phyloP scores from a whole-genome alignment of 2,888 invertebrate genomes.

The Caenorhabditis sp. region DNA sequence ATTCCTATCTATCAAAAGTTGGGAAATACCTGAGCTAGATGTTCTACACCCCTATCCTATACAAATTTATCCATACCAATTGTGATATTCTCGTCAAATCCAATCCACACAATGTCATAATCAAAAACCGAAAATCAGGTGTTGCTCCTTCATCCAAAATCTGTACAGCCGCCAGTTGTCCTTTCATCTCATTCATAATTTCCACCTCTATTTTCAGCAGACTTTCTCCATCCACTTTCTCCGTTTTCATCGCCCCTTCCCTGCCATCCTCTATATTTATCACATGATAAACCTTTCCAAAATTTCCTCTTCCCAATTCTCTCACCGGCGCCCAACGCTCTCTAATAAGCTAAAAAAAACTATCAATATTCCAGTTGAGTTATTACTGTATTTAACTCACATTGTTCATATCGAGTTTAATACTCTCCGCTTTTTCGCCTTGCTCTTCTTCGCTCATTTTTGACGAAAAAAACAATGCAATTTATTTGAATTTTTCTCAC shows the following conservation, averaged over 20 bases:
- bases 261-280: slow-evolving; percentile 18
- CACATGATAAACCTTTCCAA: slow-evolving; percentile 39
- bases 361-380: background rate
- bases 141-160: slow-evolving; percentile 17
- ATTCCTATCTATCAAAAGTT: too few species aligned
- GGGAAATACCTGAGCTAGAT: too few species aligned
- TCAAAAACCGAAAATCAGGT: slow-evolving; percentile 17
- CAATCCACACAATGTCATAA: slow-evolving; percentile 42
- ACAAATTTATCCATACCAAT: background rate
- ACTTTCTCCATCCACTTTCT: slow-evolving; percentile 13
- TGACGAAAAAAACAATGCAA: background rate
- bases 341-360: slow-evolving; percentile 19
- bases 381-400: background rate
- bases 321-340: slow-evolving; percentile 23
- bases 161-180: slow-evolving; percentile 19
- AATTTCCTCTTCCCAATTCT: slow-evolving; percentile 30
- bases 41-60: too few species aligned
- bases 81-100: slow-evolving; percentile 28
- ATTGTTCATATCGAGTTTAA: slow-evolving; percentile 2
- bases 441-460: slow-evolving; percentile 8
- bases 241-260: slow-evolving; percentile 41
- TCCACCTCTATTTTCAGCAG: slow-evolving; percentile 30
- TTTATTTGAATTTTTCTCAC: background rate
- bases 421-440: background rate
- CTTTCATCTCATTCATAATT: slow-evolving; percentile 24